These are phyloP conservation scores for Ascidia mentula DNA, from an alignment of 23 tunicate species.

Conservation along the genomic window DNA sequence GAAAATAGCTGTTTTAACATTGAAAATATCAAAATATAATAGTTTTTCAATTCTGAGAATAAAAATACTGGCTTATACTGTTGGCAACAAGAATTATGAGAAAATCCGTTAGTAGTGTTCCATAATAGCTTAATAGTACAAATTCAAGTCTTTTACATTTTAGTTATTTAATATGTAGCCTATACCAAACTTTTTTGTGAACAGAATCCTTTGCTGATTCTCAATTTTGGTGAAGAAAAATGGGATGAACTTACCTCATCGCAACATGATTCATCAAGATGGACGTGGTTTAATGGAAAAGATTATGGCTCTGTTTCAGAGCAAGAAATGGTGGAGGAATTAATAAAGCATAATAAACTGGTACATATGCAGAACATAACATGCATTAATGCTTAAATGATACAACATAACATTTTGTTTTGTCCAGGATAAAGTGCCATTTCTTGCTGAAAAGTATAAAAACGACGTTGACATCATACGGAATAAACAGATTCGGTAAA, in stretches of 20 bases:
- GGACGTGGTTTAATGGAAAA: not conserved
- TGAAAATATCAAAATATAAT: no score
- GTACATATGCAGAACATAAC: no score
- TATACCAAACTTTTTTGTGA: no score
- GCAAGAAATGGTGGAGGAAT: not conserved
- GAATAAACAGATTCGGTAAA: not conserved
- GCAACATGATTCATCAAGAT: not conserved
- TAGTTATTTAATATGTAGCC: no score
- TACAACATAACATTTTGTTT: not conserved
- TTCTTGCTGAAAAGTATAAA: not conserved
- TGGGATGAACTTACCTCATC: not conserved
- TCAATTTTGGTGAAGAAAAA: not conserved
- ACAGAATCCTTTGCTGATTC: not conserved
- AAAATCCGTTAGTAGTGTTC: no score
- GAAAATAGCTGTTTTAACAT: no score
- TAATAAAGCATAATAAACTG: not conserved
- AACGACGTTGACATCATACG: not conserved
- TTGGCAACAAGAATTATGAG: no score
- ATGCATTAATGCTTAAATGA: not conserved
- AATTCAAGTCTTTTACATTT: no score
- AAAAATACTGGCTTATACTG: no score
- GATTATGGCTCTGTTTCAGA: not conserved
- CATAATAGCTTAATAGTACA: no score
- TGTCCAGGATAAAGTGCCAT: not conserved
- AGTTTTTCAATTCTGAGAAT: no score